phyloP scores from a whole-genome alignment of 2,113 vertebrate species.

The Cepphus grylle region DNA sequence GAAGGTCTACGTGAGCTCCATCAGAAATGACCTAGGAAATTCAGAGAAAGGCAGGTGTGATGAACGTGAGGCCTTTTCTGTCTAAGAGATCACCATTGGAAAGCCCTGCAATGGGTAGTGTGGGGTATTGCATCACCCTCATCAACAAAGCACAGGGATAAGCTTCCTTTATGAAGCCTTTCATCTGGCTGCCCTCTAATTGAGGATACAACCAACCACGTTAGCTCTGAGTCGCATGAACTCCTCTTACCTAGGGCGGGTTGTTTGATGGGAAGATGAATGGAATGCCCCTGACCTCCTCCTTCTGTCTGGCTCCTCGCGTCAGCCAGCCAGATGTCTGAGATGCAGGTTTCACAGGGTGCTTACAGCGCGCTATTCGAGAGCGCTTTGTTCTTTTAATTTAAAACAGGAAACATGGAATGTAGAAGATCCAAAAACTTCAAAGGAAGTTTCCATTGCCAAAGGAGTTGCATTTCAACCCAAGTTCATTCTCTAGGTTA shows the following conservation, averaged over 20 bases:
- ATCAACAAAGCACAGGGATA: background rate
- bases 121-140: background rate
- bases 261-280: background rate
- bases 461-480: conserved; percentile 18
- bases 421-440: conserved; percentile 16
- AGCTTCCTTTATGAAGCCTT: background rate
- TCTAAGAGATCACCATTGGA: background rate
- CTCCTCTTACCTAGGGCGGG: background rate
- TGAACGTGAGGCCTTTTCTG: background rate
- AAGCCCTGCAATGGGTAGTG: background rate
- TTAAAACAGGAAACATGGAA: background rate
- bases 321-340: background rate
- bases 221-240: background rate
- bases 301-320: background rate
- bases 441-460: conserved; percentile 37
- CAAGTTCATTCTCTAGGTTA: background rate
- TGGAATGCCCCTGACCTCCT: background rate
- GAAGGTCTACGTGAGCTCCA: background rate
- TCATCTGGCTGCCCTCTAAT: background rate
- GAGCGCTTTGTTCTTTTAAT: conserved; percentile 17
- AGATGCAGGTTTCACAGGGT: background rate
- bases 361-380: background rate
- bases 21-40: background rate
- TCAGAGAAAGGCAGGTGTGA: background rate
- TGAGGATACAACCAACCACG: background rate